phyloP scores from a whole-genome alignment of 2,797 vertebrate species.

The Amblyraja radiata region DNA sequence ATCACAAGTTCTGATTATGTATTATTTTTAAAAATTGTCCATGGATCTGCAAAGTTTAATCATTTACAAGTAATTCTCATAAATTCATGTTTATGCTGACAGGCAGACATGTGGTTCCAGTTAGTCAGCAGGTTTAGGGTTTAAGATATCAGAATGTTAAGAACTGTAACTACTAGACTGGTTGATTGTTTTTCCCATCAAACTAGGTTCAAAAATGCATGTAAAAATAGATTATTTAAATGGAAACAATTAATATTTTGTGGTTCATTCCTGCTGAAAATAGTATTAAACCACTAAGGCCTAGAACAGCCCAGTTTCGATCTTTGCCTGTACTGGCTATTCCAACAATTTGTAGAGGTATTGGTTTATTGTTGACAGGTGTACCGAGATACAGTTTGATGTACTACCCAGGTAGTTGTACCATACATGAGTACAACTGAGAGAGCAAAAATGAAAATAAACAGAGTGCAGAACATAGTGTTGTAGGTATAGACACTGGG shows the following conservation, averaged over 20 bases:
- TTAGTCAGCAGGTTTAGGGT: not conserved
- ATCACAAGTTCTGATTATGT: not conserved
- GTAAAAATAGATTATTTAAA: not conserved
- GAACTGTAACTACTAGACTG: not conserved
- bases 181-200: not conserved
- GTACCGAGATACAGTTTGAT: too few species aligned
- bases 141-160: not conserved
- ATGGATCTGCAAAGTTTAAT: not conserved
- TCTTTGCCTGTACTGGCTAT: not conserved
- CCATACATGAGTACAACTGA: too few species aligned
- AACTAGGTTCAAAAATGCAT: not conserved
- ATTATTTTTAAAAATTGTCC: not conserved
- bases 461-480: too few species aligned
- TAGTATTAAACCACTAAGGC: not conserved
- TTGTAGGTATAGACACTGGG: too few species aligned
- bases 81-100: slow-evolving; percentile 23
- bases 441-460: too few species aligned
- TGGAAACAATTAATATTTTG: not conserved
- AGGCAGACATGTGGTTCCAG: slow-evolving; percentile 26
- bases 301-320: not conserved
- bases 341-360: not conserved
- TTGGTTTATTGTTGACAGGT: too few species aligned
- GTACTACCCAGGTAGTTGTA: too few species aligned
- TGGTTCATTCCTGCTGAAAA: not conserved
- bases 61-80: not conserved